Conservation (phyloP, 2,888 invertebrate genomes). For the Luffia ferchaultella region DNA sequence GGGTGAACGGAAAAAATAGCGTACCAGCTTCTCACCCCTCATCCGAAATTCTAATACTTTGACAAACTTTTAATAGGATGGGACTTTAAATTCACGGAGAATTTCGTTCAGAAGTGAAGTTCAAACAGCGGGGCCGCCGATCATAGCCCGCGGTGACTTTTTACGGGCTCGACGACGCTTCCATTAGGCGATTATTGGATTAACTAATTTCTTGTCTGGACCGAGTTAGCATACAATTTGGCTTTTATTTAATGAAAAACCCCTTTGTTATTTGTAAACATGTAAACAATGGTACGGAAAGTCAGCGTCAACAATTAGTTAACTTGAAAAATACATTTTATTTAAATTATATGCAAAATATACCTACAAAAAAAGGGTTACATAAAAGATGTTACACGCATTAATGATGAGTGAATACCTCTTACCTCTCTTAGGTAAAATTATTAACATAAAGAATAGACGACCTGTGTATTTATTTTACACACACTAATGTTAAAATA, state of each 20-base stretch:
- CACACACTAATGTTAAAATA: no score
- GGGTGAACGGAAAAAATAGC: slow-evolving; percentile 39
- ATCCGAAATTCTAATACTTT: slow-evolving; percentile 63
- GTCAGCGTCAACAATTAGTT: no score
- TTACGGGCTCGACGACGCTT: neutral
- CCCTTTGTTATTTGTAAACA: neutral
- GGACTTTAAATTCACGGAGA: slow-evolving; percentile 57
- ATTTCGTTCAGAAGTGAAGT: slow-evolving; percentile 43
- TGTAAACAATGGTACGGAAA: neutral
- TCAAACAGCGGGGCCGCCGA: slow-evolving; percentile 29
- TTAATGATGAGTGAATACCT: no score
- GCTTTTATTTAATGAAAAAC: neutral
- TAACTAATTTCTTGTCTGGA: neutral
- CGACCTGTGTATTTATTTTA: no score
- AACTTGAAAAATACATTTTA: no score
- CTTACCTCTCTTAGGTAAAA: no score
- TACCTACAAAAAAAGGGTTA: no score
- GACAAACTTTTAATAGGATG: slow-evolving; percentile 63
- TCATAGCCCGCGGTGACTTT: slow-evolving; percentile 14
- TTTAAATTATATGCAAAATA: no score
- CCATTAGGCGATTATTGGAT: slow-evolving; percentile 2
- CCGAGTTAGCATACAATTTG: neutral
- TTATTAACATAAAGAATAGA: no score
- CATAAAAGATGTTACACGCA: no score
- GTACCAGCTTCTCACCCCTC: slow-evolving; percentile 59